These are phyloP conservation scores for Selene dorsalis DNA, from an alignment of 2,797 vertebrate species.

Conservation along the genomic window DNA sequence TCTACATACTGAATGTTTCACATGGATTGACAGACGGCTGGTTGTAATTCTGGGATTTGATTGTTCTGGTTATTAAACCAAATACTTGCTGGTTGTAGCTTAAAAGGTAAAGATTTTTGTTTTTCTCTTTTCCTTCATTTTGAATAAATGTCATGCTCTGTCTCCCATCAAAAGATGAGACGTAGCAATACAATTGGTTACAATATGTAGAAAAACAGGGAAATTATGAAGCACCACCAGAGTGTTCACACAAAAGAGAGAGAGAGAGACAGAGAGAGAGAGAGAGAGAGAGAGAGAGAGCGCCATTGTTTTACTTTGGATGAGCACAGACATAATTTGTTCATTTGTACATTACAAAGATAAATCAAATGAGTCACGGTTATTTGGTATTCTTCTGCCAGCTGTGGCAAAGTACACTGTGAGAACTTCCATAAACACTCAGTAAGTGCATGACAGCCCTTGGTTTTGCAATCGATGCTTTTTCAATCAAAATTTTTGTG, in stretches of 20 bases:
- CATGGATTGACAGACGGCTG: constrained; percentile 1
- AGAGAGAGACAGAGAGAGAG: too few relatives aligned
- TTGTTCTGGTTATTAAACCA: not conserved
- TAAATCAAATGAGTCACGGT: not conserved
- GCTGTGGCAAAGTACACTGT: not conserved
- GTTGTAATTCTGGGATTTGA: constrained; percentile 1
- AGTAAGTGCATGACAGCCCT: not conserved
- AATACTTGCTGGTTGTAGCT: not conserved
- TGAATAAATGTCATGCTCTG: not conserved
- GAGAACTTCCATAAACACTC: not conserved
- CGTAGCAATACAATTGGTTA: not conserved
- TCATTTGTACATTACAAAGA: not conserved
- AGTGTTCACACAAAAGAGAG: not conserved
- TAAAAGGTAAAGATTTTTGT: not conserved
- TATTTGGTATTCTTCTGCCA: not conserved
- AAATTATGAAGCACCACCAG: not conserved
- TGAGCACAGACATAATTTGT: not conserved
- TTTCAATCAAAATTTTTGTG: not conserved
- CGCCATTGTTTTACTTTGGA: not conserved
- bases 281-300: too few relatives aligned
- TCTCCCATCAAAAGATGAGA: not conserved
- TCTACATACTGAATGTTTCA: not conserved
- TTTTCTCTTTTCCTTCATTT: not conserved
- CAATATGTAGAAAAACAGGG: not conserved
- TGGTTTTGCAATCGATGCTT: not conserved